phyloP scores from a whole-genome alignment of 2,797 vertebrate genomes.

The Prionace glauca region DNA sequence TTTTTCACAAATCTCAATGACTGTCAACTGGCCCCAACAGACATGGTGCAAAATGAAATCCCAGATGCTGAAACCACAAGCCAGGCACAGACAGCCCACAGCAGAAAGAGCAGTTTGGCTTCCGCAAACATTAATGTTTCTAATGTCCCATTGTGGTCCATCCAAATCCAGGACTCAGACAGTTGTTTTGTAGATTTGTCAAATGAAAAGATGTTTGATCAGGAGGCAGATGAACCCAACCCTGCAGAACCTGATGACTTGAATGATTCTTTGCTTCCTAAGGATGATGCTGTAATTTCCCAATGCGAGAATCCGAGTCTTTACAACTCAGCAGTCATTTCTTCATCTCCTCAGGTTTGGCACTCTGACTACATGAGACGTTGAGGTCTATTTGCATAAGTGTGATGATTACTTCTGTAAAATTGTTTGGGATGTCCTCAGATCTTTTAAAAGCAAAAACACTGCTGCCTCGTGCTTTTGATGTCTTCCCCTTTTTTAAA shows the following conservation, averaged over 20 bases:
- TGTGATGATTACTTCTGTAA: neutral
- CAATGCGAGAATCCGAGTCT: neutral
- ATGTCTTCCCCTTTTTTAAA: no score
- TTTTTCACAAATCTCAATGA: neutral
- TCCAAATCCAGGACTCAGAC: conserved; percentile 15
- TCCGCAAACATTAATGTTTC: neutral
- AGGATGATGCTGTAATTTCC: neutral
- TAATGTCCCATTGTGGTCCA: conserved; percentile 16
- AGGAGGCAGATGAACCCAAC: neutral
- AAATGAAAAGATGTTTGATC: neutral
- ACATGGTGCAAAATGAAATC: neutral
- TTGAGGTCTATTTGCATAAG: neutral
- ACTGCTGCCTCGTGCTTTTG: neutral
- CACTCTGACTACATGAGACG: neutral
- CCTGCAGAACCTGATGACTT: neutral
- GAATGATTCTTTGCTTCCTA: neutral
- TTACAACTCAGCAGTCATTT: neutral
- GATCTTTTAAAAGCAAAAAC: neutral
- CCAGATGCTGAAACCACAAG: neutral
- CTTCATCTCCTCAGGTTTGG: no score
- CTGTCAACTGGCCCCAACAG: neutral
- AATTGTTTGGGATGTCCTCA: neutral
- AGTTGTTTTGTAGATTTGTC: neutral
- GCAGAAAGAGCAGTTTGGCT: neutral
- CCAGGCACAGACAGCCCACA: neutral